Conservation (phyloP, 2,113 vertebrate genomes). For the Pangasianodon gigas region DNA sequence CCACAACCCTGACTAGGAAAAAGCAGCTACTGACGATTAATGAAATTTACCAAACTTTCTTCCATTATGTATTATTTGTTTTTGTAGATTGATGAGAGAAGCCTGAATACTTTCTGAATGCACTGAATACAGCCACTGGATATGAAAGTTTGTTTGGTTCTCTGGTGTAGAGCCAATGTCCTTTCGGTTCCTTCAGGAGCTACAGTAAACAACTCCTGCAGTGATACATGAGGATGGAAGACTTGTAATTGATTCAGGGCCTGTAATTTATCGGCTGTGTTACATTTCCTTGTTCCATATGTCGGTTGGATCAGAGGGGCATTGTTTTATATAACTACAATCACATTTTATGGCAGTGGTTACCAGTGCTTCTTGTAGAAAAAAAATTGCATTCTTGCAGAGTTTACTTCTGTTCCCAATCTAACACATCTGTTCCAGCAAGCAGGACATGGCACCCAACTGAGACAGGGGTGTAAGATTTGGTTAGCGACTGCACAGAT, state of each 20-base stretch:
- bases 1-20: neutral
- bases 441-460: neutral
- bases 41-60: neutral
- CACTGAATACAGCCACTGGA: neutral
- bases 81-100: neutral
- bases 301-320: neutral
- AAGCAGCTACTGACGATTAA: neutral
- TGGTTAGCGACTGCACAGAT: neutral
- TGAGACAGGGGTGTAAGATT: neutral
- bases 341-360: neutral
- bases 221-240: constrained; percentile 18
- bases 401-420: neutral
- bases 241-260: constrained; percentile 12
- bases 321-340: constrained; percentile 17
- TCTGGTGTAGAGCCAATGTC: neutral
- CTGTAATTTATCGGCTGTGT: constrained; percentile 19
- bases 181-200: constrained; percentile 7
- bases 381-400: neutral
- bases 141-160: neutral
- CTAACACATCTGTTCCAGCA: constrained; percentile 9
- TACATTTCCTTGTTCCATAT: constrained; percentile 20
- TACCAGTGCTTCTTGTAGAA: neutral
- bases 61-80: neutral
- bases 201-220: neutral
- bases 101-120: neutral